Percentiles rank a stretch among this genome's conserved stretches.
phyloP scores from a whole-genome alignment of 2,113 vertebrate species.

The Myanophis thanlyinensis region DNA sequence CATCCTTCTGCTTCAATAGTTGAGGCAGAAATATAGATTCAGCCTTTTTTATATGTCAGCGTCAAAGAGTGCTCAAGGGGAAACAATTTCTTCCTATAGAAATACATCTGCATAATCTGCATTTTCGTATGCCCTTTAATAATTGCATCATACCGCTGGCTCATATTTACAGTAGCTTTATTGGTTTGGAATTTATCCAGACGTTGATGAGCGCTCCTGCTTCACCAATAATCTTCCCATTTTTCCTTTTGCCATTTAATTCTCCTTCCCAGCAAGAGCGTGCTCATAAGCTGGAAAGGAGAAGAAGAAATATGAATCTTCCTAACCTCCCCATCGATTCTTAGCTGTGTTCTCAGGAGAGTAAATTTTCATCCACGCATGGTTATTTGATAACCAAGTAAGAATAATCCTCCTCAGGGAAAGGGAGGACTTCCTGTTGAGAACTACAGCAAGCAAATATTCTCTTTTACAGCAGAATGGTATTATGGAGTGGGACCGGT shows the following conservation, averaged over 20 bases:
- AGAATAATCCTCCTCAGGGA: not conserved
- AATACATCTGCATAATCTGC: not conserved
- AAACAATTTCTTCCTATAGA: conserved; percentile 3
- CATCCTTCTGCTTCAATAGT: not conserved
- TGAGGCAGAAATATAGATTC: not conserved
- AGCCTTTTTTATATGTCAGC: not conserved
- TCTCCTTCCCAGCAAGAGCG: not conserved
- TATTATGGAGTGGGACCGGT: not conserved
- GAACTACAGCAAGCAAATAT: not conserved
- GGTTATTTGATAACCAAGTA: not conserved
- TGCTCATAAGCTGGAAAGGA: not conserved
- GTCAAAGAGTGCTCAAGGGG: not conserved
- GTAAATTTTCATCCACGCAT: not conserved
- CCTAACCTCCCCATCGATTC: not conserved
- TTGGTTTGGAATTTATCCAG: not conserved
- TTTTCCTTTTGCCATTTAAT: not conserved
- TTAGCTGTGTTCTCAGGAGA: not conserved
- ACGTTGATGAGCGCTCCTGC: not conserved
- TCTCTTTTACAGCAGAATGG: not conserved
- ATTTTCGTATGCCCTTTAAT: not conserved
- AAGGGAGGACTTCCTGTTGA: not conserved
- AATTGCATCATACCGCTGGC: not conserved
- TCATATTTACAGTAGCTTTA: not conserved
- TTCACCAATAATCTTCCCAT: not conserved
- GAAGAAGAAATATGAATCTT: not conserved